phyloP scores from a whole-genome alignment of 2,113 vertebrate species.

The Psittacara wagleri region DNA sequence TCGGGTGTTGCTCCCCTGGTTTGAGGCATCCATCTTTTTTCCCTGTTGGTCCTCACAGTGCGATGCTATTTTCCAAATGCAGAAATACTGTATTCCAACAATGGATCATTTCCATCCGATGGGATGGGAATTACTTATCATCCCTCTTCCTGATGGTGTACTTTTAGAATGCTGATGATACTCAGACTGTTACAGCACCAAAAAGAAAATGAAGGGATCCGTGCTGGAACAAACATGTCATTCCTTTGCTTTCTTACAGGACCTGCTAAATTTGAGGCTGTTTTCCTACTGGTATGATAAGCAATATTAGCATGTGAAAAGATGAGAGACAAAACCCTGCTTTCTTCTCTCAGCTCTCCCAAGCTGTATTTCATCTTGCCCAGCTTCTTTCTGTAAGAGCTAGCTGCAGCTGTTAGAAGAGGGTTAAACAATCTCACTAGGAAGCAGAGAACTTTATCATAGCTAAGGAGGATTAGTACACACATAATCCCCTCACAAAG shows the following conservation, averaged over 20 bases:
- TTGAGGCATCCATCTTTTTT: background rate
- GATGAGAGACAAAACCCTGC: background rate
- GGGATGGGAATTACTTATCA: background rate
- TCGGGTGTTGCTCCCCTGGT: accelerated
- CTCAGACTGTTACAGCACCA: background rate
- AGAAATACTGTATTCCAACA: background rate
- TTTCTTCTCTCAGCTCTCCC: background rate
- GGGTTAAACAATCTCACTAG: slow-evolving; percentile 31
- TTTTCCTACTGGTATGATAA: background rate
- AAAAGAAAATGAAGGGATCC: background rate
- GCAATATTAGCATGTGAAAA: background rate
- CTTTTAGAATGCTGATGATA: background rate
- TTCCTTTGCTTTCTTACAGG: background rate
- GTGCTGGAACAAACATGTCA: background rate
- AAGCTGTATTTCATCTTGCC: background rate
- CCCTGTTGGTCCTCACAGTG: background rate
- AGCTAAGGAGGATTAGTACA: slow-evolving; percentile 35
- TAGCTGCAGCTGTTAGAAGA: slow-evolving; percentile 6
- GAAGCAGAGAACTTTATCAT: slow-evolving; percentile 55
- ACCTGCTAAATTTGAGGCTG: background rate
- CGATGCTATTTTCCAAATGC: background rate
- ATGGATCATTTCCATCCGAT: background rate
- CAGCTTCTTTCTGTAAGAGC: background rate
- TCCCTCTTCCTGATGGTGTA: accelerated
- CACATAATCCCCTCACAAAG: slow-evolving; percentile 55